phyloP scores from a whole-genome alignment of 2,113 vertebrate species.

The Herpailurus yagouaroundi region DNA sequence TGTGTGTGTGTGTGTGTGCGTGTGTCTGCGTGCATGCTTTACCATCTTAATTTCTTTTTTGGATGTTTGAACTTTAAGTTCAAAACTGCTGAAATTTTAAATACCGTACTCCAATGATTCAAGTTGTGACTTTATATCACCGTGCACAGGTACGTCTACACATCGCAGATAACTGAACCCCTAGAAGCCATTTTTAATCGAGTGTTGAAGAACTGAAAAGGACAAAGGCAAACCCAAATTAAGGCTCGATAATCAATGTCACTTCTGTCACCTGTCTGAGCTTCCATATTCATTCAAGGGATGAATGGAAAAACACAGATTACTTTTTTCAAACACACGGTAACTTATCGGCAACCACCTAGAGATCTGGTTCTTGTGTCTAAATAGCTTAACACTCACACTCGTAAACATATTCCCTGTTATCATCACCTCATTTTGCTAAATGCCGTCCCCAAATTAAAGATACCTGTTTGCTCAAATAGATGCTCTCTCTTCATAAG shows the following conservation, averaged over 20 bases:
- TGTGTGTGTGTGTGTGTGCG: not conserved
- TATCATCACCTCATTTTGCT: not conserved
- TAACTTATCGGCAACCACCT: not conserved
- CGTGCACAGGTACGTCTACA: not conserved
- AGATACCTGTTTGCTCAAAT: not conserved
- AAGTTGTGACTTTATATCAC: not conserved
- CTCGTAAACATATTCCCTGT: not conserved
- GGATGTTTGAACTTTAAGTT: not conserved
- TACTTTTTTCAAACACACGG: not conserved
- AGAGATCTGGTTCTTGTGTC: no score
- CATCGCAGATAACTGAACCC: not conserved
- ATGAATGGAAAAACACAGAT: not conserved
- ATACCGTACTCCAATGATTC: not conserved
- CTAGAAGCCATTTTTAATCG: not conserved
- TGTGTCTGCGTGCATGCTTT: rapidly evolving
- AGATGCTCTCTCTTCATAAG: not conserved
- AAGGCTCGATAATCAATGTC: not conserved
- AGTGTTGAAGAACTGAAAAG: not conserved
- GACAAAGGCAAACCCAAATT: not conserved
- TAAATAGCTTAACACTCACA: not conserved
- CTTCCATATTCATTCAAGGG: not conserved
- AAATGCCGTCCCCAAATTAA: not conserved
- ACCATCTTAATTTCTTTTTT: not conserved
- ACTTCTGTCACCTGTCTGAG: not conserved
- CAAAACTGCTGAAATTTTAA: not conserved